Evolutionary conservation across 2,113 vertebrate genomes (phyloP), one percentile per base, ranked within the genome.

Genomic region (Dascyllus trimaculatus): DNA sequence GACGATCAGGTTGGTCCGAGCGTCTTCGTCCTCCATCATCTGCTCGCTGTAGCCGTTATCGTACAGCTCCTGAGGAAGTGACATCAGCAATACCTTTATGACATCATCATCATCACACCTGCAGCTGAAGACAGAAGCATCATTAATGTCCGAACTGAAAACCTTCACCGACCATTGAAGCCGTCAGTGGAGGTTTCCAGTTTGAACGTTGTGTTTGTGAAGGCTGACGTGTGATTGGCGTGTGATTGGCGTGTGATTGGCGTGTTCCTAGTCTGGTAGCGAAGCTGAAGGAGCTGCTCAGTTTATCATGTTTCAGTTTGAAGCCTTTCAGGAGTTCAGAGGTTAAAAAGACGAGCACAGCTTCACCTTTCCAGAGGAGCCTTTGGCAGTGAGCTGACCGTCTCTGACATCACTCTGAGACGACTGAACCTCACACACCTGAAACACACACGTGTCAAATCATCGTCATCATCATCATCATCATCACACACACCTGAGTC

Each of bases 1-100:
- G 54, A 99, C 96, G 43, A 99, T 99, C 82, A 99, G 87, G 91
- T 99, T 99, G 21, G 98, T 99, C 89, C 96, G 95, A 22, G 95
- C 93, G 21, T 99, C 97, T 49, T 96, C 96, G 49, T 99, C 98
- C 83, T 99, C 97, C 70, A 96, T 96, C 96, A 98, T 96, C 94
- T 97, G 96, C 86, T 98, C 97, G 82, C 95, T 94, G 91, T 96
- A 99, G 88, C 97, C 97, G 90, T 98, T 98, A 76, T 95, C 94
- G 78, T 90, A 95, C 83, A 92, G 87, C 78, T 96, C 95, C 95
- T 97, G 93, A 17, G 75, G 26, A 25, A 9, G 26, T 11, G 21
- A 29, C 22, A 62, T 38, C 45, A 51, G 8, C 21, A 32, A 4
- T 15, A 11, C 5, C 10, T 10, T 17, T 3, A 71, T 29, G 3